These are phyloP conservation scores for Neostethus bicornis DNA, from an alignment of 2,797 vertebrate genomes.

Conservation along the genomic window DNA sequence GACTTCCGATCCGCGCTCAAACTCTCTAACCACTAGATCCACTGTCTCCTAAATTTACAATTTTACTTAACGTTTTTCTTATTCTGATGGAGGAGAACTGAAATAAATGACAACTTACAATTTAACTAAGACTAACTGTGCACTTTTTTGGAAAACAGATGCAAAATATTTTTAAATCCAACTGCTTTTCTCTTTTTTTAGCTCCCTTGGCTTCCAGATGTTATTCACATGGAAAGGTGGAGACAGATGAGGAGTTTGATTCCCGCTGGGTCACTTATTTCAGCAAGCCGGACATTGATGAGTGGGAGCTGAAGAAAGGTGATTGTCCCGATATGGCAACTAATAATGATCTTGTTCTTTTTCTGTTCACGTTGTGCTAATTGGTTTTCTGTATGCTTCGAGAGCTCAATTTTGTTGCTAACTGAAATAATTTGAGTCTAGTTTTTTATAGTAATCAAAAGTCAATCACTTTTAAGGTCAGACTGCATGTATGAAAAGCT, in stretches of 20 bases:
- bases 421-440: no score
- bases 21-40: no score
- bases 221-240: constrained; percentile 88
- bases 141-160: no score
- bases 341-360: not conserved
- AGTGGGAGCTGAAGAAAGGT: constrained; percentile 97
- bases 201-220: constrained; percentile 82
- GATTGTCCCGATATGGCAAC: not conserved
- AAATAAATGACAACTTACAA: no score
- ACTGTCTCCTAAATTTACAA: no score
- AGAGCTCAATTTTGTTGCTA: not conserved
- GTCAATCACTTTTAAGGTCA: not conserved
- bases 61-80: no score
- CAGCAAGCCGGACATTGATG: constrained; percentile 93
- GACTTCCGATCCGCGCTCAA: no score
- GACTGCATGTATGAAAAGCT: not conserved
- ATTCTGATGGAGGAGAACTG: no score
- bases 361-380: not conserved
- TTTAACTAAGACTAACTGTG: no score
- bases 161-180: not conserved
- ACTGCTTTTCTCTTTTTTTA: constrained; percentile 23
- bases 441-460: not conserved
- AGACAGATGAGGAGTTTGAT: constrained; percentile 96
- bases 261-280: constrained; percentile 96
- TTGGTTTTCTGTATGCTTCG: not conserved